A percentile compares a stretch with the other conserved stretches of the same genome.
phyloP scores from a whole-genome alignment of 2,113 vertebrate genomes.

The Sapayoa aenigma region DNA sequence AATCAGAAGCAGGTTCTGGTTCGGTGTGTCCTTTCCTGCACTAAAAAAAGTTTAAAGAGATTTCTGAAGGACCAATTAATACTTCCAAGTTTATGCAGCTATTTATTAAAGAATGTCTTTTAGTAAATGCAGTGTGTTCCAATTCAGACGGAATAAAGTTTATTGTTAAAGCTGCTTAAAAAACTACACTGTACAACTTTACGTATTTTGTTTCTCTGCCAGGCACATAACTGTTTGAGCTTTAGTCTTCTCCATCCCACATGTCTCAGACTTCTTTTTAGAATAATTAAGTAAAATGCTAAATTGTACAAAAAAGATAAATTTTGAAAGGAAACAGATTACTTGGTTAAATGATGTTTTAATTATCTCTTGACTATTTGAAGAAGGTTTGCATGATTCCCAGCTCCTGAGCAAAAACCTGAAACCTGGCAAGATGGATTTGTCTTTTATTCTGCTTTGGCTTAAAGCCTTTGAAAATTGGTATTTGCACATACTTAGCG shows the following conservation, averaged over 20 bases:
- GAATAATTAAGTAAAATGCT: not conserved
- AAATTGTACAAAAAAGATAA: not conserved
- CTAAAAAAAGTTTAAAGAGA: not conserved
- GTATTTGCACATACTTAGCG: not conserved
- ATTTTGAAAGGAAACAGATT: not conserved
- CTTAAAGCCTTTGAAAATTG: not conserved
- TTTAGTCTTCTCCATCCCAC: not conserved
- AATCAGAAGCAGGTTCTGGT: conserved; percentile 50
- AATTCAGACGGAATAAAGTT: not conserved
- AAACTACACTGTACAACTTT: not conserved
- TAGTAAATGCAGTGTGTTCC: not conserved
- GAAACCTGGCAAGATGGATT: not conserved
- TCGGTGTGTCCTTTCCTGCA: not conserved
- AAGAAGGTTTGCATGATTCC: not conserved
- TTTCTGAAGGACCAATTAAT: conserved; percentile 39
- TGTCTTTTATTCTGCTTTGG: not conserved
- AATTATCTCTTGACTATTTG: not conserved
- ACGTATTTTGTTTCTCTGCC: not conserved
- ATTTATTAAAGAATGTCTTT: not conserved
- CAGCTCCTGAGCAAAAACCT: not conserved
- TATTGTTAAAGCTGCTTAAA: not conserved
- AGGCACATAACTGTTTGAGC: not conserved
- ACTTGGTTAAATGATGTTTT: not conserved
- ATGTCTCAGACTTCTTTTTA: not conserved
- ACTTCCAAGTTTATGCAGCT: not conserved